Base-by-base conservation (phyloP, 2,797 vertebrate species). In the Gouania willdenowi region DNA sequence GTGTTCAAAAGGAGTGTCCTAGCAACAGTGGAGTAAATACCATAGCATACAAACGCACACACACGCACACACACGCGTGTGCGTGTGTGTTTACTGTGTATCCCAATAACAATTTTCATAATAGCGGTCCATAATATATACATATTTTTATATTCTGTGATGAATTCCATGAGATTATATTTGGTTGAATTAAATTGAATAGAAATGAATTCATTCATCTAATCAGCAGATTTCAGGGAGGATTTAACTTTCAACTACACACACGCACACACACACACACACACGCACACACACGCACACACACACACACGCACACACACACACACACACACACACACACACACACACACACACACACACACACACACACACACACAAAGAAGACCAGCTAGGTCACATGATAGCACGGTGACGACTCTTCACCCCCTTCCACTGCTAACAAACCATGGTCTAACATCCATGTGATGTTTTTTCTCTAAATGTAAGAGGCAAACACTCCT, bases 1-100 rank as follows among this genome's bases (percentile, higher is more conserved):
- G 89, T 86, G 79, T 88, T 88, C 87, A 87, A 88, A 89, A 86
- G 88, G 89, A 88, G 89, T 90, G 88, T 89, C 89, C 88, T 90
- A 89, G 89, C 89, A 91, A 91, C 89, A 91, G 88, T 65, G 35
- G 69, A 84, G 82, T 87, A 86, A 86, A 89, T 87, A 86, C 80
- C 81, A 78, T 63, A 77, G 83, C 70, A 11, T 3, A 26, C 16
- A 10, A 3, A 40, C 7, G 36, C 32, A 33, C 33, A 44, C 26
- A 54, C 35, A 22, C n/a, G n/a, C n/a, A n/a, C n/a, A n/a, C n/a
- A n/a, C n/a, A n/a, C n/a, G n/a, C n/a, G n/a, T n/a, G n/a, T n/a
- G n/a, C n/a, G n/a, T n/a, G n/a, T n/a, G n/a, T n/a, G n/a, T n/a
- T n/a, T n/a, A n/a, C n/a, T n/a, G n/a, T n/a, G n/a, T n/a, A n/a